Conservation (phyloP, 2,113 vertebrate genomes). For the Gasterosteus aculeatus region DNA sequence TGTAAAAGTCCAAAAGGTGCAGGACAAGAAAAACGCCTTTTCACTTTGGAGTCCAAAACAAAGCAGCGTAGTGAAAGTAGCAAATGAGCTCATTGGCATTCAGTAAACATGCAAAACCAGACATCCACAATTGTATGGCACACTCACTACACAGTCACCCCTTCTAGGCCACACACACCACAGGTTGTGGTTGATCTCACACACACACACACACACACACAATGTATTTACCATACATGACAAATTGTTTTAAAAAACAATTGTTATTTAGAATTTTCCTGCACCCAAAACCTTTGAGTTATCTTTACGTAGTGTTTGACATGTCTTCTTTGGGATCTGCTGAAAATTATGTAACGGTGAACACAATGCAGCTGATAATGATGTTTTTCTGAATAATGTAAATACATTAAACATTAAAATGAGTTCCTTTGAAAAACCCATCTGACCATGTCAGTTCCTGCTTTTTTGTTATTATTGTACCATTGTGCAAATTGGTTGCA, state of each 20-base stretch:
- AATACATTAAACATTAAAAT: background rate
- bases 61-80: slow-evolving; percentile 5
- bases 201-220: too few relatives aligned
- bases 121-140: background rate
- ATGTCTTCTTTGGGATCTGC: background rate
- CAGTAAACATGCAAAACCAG: background rate
- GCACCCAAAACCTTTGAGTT: background rate
- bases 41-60: background rate
- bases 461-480: background rate
- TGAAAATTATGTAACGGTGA: background rate
- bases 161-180: background rate
- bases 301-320: background rate
- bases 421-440: background rate
- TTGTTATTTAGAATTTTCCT: background rate
- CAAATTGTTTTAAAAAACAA: background rate
- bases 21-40: too few relatives aligned
- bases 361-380: background rate
- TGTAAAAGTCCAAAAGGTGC: too few relatives aligned
- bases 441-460: background rate
- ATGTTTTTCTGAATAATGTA: background rate
- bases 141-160: too few relatives aligned
- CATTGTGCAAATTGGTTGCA: background rate
- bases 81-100: background rate
- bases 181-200: background rate
- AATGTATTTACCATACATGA: background rate